Evolutionary conservation across 1,140 invertebrate genomes (phyloP).

Genomic region (Frieseomelitta varia): DNA sequence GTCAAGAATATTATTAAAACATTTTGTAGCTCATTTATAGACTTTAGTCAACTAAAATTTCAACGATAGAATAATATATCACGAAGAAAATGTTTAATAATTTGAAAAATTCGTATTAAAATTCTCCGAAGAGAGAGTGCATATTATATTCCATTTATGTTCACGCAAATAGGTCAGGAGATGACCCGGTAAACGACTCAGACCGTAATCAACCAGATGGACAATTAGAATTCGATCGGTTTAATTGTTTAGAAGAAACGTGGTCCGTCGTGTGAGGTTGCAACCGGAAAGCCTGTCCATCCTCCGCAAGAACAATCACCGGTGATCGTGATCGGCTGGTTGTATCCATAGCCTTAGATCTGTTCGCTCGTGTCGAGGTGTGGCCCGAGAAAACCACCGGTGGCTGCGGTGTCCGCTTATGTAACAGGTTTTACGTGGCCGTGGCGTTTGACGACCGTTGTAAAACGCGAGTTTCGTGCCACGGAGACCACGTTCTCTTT

Average conservation of each 20-base stretch:
- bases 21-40: too few species aligned
- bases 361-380: constrained; percentile 32
- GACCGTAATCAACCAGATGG: background rate
- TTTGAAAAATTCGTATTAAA: too few species aligned
- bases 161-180: background rate
- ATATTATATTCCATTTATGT: too few species aligned
- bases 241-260: background rate
- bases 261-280: too few species aligned
- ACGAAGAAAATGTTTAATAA: too few species aligned
- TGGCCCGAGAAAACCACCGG: constrained; percentile 25
- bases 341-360: constrained; percentile 4
- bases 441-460: constrained; percentile 11
- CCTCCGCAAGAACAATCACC: constrained; percentile 3
- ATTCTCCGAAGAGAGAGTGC: too few species aligned
- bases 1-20: too few species aligned
- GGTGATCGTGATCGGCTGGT: constrained; percentile 1
- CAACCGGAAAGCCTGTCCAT: background rate
- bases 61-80: too few species aligned
- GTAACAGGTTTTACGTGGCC: constrained; percentile 37
- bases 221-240: background rate
- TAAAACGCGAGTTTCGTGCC: constrained; percentile 25
- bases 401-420: constrained; percentile 29
- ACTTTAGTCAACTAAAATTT: too few species aligned
- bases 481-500: too few species aligned
- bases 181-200: background rate